These are phyloP conservation scores for Chalcosyrphus nemorum DNA, from an alignment of 2,888 invertebrate species.

Conservation along the genomic window DNA sequence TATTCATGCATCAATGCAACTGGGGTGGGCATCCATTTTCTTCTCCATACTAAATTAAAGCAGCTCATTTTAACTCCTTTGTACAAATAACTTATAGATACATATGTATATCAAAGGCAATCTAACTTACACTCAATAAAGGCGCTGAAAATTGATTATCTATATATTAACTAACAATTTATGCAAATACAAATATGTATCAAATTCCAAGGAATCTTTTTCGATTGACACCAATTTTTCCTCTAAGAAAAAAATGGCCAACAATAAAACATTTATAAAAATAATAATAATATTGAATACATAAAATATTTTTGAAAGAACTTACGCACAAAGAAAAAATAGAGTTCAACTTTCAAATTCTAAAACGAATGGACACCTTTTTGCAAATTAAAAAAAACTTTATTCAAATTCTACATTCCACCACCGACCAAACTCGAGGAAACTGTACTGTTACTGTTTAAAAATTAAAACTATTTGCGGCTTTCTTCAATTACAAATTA, in stretches of 20 bases:
- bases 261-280: not conserved
- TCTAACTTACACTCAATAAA: not conserved
- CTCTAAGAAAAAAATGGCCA: not conserved
- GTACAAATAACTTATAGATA: not conserved
- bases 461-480: not conserved
- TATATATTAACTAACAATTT: not conserved
- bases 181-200: not conserved
- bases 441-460: not conserved
- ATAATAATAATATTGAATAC: too few species aligned
- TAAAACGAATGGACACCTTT: not conserved
- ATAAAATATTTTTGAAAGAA: not conserved
- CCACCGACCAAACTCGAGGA: not conserved
- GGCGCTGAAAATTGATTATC: not conserved
- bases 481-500: slow-evolving; percentile 7
- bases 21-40: not conserved
- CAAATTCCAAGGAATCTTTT: too few species aligned
- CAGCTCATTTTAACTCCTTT: not conserved
- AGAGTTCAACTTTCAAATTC: too few species aligned
- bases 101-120: not conserved
- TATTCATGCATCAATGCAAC: not conserved
- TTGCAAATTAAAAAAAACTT: not conserved
- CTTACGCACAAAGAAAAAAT: not conserved
- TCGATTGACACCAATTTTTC: too few species aligned
- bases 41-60: not conserved
- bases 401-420: too few species aligned